Percentiles rank a stretch among this genome's conserved stretches.
phyloP scores from a whole-genome alignment of 2,888 invertebrate species.

The Melikaiella ostensackeni region DNA sequence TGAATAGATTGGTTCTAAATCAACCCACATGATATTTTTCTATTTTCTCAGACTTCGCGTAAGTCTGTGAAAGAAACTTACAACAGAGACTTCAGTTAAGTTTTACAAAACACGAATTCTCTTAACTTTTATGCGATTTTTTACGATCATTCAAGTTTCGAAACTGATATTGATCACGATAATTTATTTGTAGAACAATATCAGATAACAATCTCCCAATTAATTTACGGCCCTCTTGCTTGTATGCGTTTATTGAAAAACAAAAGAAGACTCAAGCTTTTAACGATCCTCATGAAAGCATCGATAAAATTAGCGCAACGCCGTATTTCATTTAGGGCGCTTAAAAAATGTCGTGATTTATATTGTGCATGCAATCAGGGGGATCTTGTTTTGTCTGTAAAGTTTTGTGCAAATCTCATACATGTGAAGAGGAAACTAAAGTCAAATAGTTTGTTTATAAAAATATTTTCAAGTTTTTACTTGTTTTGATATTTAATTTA shows the following conservation, averaged over 20 bases:
- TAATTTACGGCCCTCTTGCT: conserved; percentile 17
- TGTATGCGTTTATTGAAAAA: conserved; percentile 1
- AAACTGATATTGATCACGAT: conserved; percentile 14
- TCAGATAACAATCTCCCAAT: conserved; percentile 29
- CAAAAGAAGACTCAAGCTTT: background rate
- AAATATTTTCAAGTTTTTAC: too few relatives aligned
- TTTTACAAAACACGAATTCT: conserved; percentile 13
- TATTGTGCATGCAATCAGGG: background rate
- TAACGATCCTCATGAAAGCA: background rate
- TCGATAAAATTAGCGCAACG: conserved; percentile 9
- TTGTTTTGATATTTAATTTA: too few relatives aligned
- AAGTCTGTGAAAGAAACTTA: too few relatives aligned
- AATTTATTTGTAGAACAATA: conserved; percentile 29
- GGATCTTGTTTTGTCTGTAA: background rate
- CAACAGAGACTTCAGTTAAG: background rate
- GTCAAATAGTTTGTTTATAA: background rate
- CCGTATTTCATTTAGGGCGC: background rate
- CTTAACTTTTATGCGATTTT: conserved; percentile 22
- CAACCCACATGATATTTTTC: too few relatives aligned
- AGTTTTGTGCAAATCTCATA: background rate
- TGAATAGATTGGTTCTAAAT: too few relatives aligned
- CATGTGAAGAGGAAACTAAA: background rate
- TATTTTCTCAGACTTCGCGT: too few relatives aligned
- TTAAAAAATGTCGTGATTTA: background rate
- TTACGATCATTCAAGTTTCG: conserved; percentile 23